phyloP scores from a whole-genome alignment of 1,140 invertebrate genomes.

The Plutomurus gul region DNA sequence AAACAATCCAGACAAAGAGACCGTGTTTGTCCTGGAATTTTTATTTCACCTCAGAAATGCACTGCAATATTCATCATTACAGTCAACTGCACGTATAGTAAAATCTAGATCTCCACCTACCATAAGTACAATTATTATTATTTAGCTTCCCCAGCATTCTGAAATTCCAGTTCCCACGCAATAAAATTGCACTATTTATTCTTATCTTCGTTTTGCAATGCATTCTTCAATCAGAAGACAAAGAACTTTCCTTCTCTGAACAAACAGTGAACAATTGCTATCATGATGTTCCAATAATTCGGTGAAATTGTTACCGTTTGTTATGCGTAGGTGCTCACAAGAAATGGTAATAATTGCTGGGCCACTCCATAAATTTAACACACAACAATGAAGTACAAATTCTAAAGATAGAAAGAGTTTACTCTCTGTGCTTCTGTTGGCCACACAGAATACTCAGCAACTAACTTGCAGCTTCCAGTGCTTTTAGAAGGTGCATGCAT shows the following conservation, averaged over 20 bases:
- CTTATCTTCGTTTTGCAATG: background rate
- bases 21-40: constrained; percentile 2
- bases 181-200: constrained; percentile 40
- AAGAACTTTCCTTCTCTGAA: background rate
- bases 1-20: too few relatives aligned
- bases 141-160: background rate
- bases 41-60: background rate
- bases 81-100: background rate
- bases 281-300: too few relatives aligned
- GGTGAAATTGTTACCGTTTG: too few relatives aligned
- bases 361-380: too few relatives aligned
- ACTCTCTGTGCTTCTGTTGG: too few relatives aligned
- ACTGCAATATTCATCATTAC: background rate
- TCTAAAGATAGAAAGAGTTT: too few relatives aligned
- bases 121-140: background rate
- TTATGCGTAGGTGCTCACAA: too few relatives aligned
- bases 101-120: background rate
- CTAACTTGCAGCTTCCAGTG: background rate
- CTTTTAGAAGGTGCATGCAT: background rate
- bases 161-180: constrained; percentile 37
- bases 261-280: background rate
- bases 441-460: background rate
- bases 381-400: too few relatives aligned
- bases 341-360: too few relatives aligned
- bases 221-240: background rate